Base-by-base conservation (phyloP, 1,140 invertebrate species). In the Yoshiicerus persimilis region DNA sequence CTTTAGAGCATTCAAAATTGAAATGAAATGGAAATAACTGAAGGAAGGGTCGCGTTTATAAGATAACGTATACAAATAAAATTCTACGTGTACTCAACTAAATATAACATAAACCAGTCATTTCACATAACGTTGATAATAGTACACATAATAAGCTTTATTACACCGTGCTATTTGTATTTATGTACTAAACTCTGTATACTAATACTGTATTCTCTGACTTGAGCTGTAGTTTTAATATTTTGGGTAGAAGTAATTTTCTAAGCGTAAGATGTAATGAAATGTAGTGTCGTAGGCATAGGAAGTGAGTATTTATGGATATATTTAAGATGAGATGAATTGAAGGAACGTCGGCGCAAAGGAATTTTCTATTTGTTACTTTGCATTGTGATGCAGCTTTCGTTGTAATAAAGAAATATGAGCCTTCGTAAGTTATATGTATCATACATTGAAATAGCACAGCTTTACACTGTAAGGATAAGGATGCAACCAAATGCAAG, bases 1-100 rank as follows among this genome's bases (percentile, higher is more conserved):
- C 75, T 38, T 80, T 80, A 36, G 75, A 80, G 75, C 75, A 80
- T 80, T 80, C 16, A 80, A 38, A 80, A 80, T 80, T 80, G 75
- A 80, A 80, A 80, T 80, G 75, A 80, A 80, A 80, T 80, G 75
- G 75, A 80, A 80, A 80, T 80, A 23, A 10, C 75, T 80, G 75
- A 80, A 80, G 13, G 32, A 80, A 80, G 75, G 75, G 75, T 80
- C 75, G 32, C 75, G 8, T 20, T 80, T 80, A 23, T 20, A 80
- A 80, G 30, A 80, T 80, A 80, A 80, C 32, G 32, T 36, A 38
- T 36, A 80, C 75, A 80, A 80, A 80, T 36, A 32, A 4, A 4
- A 56, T n/a, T n/a, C 47, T 56, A 56, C 47, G 47, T 56, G n/a
- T n/a, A 5, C 8, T 16, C 56, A 64, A 11, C 10, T 23, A 77